phyloP scores from a whole-genome alignment of 64 coral and sea anemone species.

The Actinia tenebrosa region DNA sequence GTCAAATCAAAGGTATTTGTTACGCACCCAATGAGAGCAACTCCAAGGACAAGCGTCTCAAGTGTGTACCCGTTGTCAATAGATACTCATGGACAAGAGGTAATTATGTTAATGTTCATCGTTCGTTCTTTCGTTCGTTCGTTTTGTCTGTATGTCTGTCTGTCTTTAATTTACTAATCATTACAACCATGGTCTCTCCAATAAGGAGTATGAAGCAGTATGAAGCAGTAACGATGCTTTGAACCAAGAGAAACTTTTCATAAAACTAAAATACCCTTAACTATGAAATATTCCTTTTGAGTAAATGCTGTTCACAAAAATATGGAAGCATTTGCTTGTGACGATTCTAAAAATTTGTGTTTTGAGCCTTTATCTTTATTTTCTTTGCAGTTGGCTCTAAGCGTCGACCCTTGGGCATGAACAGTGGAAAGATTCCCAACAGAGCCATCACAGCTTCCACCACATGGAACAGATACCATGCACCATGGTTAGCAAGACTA shows the following conservation, averaged over 20 bases:
- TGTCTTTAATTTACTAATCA: no score
- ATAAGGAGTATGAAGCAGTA: no score
- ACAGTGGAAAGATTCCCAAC: conserved; percentile 64
- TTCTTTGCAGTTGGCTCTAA: conserved; percentile 39
- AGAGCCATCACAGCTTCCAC: conserved; percentile 54
- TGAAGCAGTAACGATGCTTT: no score
- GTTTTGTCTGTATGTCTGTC: background rate
- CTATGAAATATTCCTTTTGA: no score
- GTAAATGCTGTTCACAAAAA: no score
- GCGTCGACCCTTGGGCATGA: conserved; percentile 51
- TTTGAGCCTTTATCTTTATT: background rate
- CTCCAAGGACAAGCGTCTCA: conserved; percentile 46
- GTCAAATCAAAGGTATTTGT: conserved; percentile 72
- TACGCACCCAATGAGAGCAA: conserved; percentile 72
- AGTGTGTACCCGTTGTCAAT: conserved; percentile 72
- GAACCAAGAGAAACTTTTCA: no score
- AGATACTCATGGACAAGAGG: conserved; percentile 70
- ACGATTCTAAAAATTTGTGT: background rate
- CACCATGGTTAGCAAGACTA: conserved; percentile 55
- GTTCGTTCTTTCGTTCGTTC: background rate
- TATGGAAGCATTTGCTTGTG: no score
- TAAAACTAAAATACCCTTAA: no score
- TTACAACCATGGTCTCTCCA: no score
- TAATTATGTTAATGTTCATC: background rate
- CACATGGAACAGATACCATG: conserved; percentile 61